Evolutionary conservation across 1,140 invertebrate species (phyloP).

Genomic region (Daktulosphaira vitifoliae): DNA sequence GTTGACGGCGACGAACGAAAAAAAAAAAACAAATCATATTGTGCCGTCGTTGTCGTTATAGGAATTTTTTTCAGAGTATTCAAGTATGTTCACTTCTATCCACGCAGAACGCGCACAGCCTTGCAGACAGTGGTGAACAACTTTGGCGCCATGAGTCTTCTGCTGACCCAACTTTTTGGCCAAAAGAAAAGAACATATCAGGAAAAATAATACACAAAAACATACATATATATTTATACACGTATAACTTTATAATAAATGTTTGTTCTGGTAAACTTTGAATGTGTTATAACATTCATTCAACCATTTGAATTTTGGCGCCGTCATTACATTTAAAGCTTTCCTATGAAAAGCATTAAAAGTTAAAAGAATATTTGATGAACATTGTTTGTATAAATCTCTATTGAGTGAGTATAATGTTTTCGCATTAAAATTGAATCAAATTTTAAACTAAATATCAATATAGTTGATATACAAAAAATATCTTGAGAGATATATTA

Average conservation of each 20-base stretch:
- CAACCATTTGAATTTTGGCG: constrained; percentile 16
- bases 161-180: constrained; percentile 27
- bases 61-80: constrained; percentile 8
- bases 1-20: neutral
- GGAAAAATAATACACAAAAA: neutral
- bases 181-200: neutral
- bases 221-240: neutral
- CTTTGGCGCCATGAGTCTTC: constrained; percentile 24
- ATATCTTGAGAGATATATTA: no score
- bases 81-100: neutral
- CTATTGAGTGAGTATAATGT: no score
- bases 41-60: neutral
- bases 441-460: no score
- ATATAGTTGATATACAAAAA: no score
- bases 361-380: no score
- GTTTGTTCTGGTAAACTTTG: constrained; percentile 33
- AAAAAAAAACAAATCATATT: constrained; percentile 12
- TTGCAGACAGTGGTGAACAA: constrained; percentile 1
- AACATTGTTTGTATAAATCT: no score
- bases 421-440: no score
- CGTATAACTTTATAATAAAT: constrained; percentile 29
- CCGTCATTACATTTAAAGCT: neutral
- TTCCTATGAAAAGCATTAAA: no score
- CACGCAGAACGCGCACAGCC: neutral
- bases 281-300: constrained; percentile 28